These are phyloP conservation scores for Misgurnus anguillicaudatus DNA, from an alignment of 2,113 vertebrate species.

Conservation along the genomic window DNA sequence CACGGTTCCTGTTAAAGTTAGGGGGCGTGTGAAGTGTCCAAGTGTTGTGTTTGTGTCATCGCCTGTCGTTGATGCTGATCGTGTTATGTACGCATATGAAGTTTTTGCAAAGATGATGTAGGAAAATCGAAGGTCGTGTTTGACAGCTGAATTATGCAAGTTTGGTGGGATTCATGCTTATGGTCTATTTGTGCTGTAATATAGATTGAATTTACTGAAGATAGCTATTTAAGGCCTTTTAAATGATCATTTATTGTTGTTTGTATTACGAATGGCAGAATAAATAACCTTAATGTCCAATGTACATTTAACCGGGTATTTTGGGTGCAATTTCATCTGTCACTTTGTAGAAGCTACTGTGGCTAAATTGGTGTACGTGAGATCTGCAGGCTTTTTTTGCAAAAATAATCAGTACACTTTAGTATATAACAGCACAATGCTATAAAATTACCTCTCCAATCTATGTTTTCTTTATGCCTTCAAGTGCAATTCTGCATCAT, in stretches of 20 bases:
- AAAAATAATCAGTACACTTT: no score
- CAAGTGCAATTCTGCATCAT: no score
- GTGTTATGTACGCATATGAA: background rate
- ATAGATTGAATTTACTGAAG: background rate
- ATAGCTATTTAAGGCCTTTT: background rate
- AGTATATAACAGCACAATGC: no score
- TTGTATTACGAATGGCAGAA: background rate
- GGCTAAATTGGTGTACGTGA: no score
- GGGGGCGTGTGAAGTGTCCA: constrained; percentile 15
- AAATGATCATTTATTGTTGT: background rate
- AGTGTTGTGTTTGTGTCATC: constrained; percentile 6
- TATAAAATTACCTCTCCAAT: no score
- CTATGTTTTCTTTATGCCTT: no score
- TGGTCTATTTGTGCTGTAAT: background rate
- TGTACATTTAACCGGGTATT: background rate
- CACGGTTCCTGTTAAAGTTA: background rate
- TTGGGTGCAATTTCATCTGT: background rate
- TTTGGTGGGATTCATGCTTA: background rate
- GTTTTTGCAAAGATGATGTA: background rate
- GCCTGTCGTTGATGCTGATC: constrained; percentile 11
- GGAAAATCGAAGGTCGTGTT: constrained; percentile 20
- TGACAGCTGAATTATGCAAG: background rate
- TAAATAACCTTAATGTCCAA: no score
- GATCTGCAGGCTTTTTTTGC: no score
- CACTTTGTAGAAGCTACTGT: no score